These are phyloP conservation scores for Psettodes erumei DNA, from an alignment of 2,113 vertebrate genomes.

Conservation along the genomic window DNA sequence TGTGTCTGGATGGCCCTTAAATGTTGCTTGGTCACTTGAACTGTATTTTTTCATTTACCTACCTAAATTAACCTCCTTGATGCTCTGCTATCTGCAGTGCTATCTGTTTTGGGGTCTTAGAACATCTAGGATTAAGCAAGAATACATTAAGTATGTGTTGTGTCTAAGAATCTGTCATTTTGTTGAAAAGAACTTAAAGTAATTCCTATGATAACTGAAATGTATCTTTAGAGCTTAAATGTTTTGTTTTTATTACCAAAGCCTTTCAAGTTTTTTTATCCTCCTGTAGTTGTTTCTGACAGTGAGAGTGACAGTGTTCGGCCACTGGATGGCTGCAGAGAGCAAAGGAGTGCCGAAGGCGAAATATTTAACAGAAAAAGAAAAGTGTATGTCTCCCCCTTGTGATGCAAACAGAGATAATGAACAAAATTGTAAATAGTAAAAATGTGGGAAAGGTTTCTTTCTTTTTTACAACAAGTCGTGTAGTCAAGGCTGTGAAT, in stretches of 20 bases:
- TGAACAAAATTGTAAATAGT: background rate
- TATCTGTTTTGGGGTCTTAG: background rate
- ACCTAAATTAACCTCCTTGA: conserved; percentile 6
- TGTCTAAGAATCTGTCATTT: background rate
- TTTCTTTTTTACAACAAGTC: too few species aligned
- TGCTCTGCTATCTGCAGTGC: background rate
- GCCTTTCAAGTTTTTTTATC: background rate
- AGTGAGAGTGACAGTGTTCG: background rate
- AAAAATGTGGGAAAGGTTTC: background rate
- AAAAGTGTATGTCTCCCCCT: conserved; percentile 52
- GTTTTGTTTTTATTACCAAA: background rate
- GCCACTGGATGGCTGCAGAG: conserved; percentile 58
- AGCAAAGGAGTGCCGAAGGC: background rate
- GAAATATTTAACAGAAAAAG: background rate
- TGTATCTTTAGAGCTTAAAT: background rate
- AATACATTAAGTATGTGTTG: background rate
- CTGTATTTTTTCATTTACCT: conserved; percentile 20
- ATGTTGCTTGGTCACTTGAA: background rate
- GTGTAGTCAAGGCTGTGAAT: too few species aligned
- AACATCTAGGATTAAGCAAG: background rate
- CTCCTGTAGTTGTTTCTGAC: background rate
- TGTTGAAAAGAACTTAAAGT: background rate
- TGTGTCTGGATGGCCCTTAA: background rate
- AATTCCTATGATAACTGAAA: background rate
- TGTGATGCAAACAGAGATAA: conserved; percentile 30